Base-by-base conservation (phyloP, 1,140 invertebrate genomes). In the Pemphigus obesinymphae region DNA sequence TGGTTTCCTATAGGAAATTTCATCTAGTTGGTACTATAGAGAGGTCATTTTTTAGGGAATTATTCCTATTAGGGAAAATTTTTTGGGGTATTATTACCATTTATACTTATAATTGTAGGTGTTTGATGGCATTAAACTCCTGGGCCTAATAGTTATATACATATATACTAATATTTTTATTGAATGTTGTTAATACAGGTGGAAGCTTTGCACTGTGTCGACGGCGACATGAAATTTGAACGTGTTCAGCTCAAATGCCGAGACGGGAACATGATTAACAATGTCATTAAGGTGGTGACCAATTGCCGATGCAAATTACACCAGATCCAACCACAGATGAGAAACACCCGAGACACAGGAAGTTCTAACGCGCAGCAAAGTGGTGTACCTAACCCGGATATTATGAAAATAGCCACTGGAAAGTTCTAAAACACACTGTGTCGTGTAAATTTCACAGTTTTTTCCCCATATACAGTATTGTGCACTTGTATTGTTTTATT, bases 231-330 rank as follows among this genome's bases (percentile, higher is more conserved):
- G 8, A 82, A 48, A 31, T 26, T 78, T 15, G 0, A 53, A 43
- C 75, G 75, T 17, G 72, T 82, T 17, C 58, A 80, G 50, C 61
- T 82, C 10, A 37, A 68, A 11, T 82, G 82, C 23, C 45, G 63
- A 2, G 75, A 82, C 8, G 82, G 82, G 0, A 75, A 75, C n/a
- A 80, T 40, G 8, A 20, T 82, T 17, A 80, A 82, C 23, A 70
- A 82, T 7, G 15, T 82, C 43, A 55, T 82, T 4, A 82, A 66
- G 34, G 75, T 82, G 6, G 73, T 82, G 15, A 53, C 45, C 26
- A 78, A 34, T 7, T 82, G 82, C 23, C 26, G 45, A 1, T 82
- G 82, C 45, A 75, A 78, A 23, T 48, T 78, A 34, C 82, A 82
- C 15, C 73, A 40, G 63, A 66, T 50, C 6, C 82, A 82, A 48